A percentile compares a stretch with the other conserved stretches of the same genome.
phyloP scores from a whole-genome alignment of 1,140 invertebrate species.

The Bombus superbus region DNA sequence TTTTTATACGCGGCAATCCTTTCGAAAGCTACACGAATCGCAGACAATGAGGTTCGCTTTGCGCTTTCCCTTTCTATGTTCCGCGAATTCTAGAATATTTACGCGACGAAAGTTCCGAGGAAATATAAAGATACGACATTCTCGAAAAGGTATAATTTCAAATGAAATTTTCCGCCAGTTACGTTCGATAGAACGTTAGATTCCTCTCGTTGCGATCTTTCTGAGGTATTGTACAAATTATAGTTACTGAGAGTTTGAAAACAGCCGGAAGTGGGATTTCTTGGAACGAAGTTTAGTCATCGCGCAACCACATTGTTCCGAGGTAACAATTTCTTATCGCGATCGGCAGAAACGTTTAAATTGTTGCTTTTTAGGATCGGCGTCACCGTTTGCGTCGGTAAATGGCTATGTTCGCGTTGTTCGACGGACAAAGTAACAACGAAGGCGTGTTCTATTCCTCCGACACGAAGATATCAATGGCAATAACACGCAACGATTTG shows the following conservation, averaged over 20 bases:
- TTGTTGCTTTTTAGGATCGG: slow-evolving; percentile 9
- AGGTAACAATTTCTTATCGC: slow-evolving; percentile 4
- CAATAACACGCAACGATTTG: slow-evolving; percentile 47
- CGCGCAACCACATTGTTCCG: background rate
- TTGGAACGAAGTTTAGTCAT: background rate
- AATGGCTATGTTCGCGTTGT: background rate
- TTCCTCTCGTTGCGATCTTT: background rate
- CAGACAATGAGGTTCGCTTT: background rate
- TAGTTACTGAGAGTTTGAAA: background rate
- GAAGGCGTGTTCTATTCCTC: slow-evolving; percentile 60
- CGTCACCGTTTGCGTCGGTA: background rate
- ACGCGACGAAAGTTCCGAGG: background rate
- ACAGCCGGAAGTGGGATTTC: background rate
- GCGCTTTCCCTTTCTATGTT: background rate
- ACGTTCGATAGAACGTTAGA: too few relatives aligned
- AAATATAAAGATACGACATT: background rate
- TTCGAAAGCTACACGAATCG: background rate
- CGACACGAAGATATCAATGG: slow-evolving; percentile 20
- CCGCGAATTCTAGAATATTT: background rate
- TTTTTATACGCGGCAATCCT: slow-evolving; percentile 42
- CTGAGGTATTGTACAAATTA: too few relatives aligned
- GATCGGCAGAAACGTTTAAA: background rate
- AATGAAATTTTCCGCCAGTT: background rate
- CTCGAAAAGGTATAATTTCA: background rate
- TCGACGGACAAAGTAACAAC: slow-evolving; percentile 59